Evolutionary conservation across 2,888 invertebrate species (phyloP), one percentile per base, ranked within the genome.

Genomic region (Synanthedon andrenaeformis): DNA sequence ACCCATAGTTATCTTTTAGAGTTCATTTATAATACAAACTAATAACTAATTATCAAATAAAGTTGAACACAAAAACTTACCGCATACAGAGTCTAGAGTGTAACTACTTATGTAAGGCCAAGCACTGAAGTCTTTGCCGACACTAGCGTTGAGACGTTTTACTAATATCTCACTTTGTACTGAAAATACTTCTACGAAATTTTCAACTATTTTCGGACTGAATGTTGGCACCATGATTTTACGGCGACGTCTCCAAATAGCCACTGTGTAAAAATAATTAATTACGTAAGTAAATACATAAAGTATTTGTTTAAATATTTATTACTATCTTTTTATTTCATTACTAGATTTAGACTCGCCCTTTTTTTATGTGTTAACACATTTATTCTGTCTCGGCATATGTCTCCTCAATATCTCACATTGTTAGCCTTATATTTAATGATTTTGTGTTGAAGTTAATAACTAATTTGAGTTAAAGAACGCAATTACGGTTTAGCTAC

Each of bases 161-260:
- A 78, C 66, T 57, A 93, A 67, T 50, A 82, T 82, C 11, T 78
- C 70, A 48, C 89, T 80, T 66, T 92, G 91, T 56, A 90, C 89
- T 41, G 90, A 84, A 70, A 92, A 92, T 0, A 92, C 84, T 2
- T 88, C 83, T 2, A 92, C 82, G 62, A 92, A 93, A 53, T 82
- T 89, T 56, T 92, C 89, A n/a, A 92, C 76, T 56, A 92, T 90
- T 69, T 89, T 90, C 56, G 91, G 92, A 64, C 91, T 92, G 66
- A 93, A 93, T 0, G 91, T 89, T 28, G 92, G 92, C 28, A 91
- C 87, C 52, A 92, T 69, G 54, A 91, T 74, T 70, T 91, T 92
- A 4, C 92, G 77, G 14, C 92, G 82, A 3, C 75, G 74, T 57
- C 88, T 84, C 92, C 92, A 93, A 62, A 91, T 91, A 1, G 80